Percentiles rank a stretch among this genome's conserved stretches.
Evolutionary conservation across 2,888 invertebrate species (phyloP).

Genomic region (Noctua janthe): DNA sequence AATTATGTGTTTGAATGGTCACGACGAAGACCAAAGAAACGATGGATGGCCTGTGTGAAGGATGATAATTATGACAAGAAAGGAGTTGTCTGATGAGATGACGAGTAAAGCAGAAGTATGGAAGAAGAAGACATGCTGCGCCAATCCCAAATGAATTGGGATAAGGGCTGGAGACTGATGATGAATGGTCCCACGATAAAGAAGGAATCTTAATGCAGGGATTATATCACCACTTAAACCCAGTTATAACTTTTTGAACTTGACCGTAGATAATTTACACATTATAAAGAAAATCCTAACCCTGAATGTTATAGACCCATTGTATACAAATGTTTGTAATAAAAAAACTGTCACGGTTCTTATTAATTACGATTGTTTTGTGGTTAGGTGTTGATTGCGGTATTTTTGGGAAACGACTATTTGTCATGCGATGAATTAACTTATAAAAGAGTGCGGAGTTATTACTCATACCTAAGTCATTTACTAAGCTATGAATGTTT

Average conservation of each 20-base stretch:
- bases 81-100: too few relatives aligned
- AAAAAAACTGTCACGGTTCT: slow-evolving; percentile 23
- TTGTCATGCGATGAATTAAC: slow-evolving; percentile 34
- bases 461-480: neutral
- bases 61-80: too few relatives aligned
- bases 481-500: neutral
- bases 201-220: neutral
- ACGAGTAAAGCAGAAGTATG: too few relatives aligned
- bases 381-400: slow-evolving; percentile 32
- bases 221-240: neutral
- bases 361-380: slow-evolving; percentile 27
- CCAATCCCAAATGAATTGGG: too few relatives aligned
- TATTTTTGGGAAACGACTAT: slow-evolving; percentile 35
- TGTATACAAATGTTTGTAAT: slow-evolving; percentile 2
- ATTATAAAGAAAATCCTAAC: neutral
- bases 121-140: too few relatives aligned
- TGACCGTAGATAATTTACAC: neutral
- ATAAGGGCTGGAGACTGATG: too few relatives aligned
- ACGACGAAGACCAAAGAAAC: too few relatives aligned
- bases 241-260: slow-evolving; percentile 8
- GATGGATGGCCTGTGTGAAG: too few relatives aligned
- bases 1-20: neutral
- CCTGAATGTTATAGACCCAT: neutral
- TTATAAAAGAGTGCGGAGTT: neutral
- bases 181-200: neutral